Evolutionary conservation across 2,113 vertebrate genomes (phyloP).

Genomic region (Lasiurus borealis): DNA sequence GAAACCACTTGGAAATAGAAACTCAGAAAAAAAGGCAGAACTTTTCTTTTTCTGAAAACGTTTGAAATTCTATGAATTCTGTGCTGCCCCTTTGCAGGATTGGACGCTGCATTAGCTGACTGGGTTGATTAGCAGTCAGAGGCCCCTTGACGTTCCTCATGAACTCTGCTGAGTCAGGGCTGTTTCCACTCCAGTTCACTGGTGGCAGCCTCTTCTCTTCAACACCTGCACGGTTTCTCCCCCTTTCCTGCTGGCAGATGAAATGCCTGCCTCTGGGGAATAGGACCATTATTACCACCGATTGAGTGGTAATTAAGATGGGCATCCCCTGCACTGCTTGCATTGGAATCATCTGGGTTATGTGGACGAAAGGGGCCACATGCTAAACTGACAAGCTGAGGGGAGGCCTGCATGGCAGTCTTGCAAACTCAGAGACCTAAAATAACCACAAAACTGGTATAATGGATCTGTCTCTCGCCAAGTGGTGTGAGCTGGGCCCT

Average conservation of each 20-base stretch:
- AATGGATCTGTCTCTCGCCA: too few species aligned
- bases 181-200: neutral
- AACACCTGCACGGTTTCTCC: neutral
- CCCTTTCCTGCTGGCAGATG: neutral
- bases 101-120: neutral
- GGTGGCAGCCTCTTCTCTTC: neutral
- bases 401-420: too few species aligned
- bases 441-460: too few species aligned
- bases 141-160: neutral
- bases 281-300: neutral
- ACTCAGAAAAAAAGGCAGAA: neutral
- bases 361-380: neutral
- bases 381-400: too few species aligned
- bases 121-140: neutral
- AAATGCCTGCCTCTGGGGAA: neutral
- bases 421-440: too few species aligned
- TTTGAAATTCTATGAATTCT: slow-evolving; percentile 28
- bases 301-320: neutral
- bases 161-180: neutral
- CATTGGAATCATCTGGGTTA: neutral
- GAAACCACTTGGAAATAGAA: slow-evolving; percentile 57
- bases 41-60: neutral
- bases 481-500: too few species aligned
- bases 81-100: neutral
- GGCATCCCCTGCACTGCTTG: too few species aligned